These are phyloP conservation scores for Ormyrus thymus DNA, from an alignment of 2,888 invertebrate species.

Conservation along the genomic window DNA sequence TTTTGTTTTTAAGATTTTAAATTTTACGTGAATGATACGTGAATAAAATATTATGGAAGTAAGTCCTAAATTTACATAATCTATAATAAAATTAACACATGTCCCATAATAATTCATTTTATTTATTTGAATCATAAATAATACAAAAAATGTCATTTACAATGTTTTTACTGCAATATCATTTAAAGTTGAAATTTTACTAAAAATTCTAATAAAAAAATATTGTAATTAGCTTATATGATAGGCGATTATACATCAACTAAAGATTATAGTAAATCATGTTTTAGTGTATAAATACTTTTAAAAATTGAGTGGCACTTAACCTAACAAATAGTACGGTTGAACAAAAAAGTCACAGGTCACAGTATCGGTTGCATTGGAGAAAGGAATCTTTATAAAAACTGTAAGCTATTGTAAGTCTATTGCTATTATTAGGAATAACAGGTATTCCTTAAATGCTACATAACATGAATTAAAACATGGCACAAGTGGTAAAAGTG, in stretches of 20 bases:
- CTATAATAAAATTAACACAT: too few relatives aligned
- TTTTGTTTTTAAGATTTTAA: too few relatives aligned
- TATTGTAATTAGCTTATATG: slow-evolving; percentile 49
- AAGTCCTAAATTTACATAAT: too few relatives aligned
- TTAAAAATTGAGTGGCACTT: slow-evolving; percentile 54
- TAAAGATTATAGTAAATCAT: slow-evolving; percentile 50
- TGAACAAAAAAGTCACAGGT: slow-evolving; percentile 49
- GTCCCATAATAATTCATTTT: slow-evolving; percentile 8
- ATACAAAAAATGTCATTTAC: slow-evolving; percentile 53
- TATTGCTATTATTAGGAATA: slow-evolving; percentile 37
- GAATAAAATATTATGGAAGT: too few relatives aligned
- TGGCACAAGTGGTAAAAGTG: slow-evolving; percentile 50
- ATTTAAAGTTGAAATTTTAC: slow-evolving; percentile 51
- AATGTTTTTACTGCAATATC: slow-evolving; percentile 51
- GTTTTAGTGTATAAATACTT: slow-evolving; percentile 52
- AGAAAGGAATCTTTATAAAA: slow-evolving; percentile 51
- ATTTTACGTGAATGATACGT: too few relatives aligned
- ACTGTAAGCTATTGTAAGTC: slow-evolving; percentile 51
- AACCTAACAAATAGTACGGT: slow-evolving; percentile 51
- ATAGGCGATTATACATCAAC: slow-evolving; percentile 47
- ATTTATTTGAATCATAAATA: slow-evolving; percentile 53
- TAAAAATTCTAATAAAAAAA: slow-evolving; percentile 47
- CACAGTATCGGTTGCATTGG: slow-evolving; percentile 49
- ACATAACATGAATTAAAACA: slow-evolving; percentile 47
- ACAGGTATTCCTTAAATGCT: slow-evolving; percentile 42